Conservation (phyloP, 1,140 invertebrate species). For the Panulirus ornatus region DNA sequence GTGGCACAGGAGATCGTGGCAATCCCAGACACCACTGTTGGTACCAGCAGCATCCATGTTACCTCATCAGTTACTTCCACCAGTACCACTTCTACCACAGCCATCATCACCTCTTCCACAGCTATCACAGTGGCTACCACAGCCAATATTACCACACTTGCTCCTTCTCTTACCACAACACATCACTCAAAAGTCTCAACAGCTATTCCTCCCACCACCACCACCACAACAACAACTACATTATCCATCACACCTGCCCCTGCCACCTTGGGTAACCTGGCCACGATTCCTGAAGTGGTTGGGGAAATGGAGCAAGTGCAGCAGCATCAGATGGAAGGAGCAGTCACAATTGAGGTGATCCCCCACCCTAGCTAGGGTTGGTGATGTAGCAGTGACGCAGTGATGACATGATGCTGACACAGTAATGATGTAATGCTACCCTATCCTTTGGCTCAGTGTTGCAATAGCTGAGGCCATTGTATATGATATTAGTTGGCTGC, state of each 20-base stretch:
- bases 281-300: constrained; percentile 35
- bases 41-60: constrained; percentile 14
- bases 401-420: constrained; percentile 17
- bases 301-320: constrained; percentile 36
- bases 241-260: background rate
- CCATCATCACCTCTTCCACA: background rate
- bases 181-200: background rate
- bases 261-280: background rate
- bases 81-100: background rate
- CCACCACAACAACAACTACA: background rate
- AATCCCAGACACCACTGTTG: background rate
- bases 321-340: background rate
- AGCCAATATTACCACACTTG: background rate
- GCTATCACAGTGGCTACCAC: constrained; percentile 9
- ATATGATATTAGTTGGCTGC: constrained; percentile 51
- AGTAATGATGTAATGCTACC: background rate
- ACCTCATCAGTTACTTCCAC: constrained; percentile 5
- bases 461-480: constrained; percentile 41
- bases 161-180: constrained; percentile 6
- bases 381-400: background rate
- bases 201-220: background rate
- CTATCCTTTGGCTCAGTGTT: constrained; percentile 46
- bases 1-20: constrained; percentile 29
- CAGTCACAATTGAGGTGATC: constrained; percentile 56
- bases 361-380: constrained; percentile 24